A percentile compares a stretch with the other conserved stretches of the same genome.
Conservation (phyloP, 2,113 vertebrate genomes). For the Rafetus swinhoei region DNA sequence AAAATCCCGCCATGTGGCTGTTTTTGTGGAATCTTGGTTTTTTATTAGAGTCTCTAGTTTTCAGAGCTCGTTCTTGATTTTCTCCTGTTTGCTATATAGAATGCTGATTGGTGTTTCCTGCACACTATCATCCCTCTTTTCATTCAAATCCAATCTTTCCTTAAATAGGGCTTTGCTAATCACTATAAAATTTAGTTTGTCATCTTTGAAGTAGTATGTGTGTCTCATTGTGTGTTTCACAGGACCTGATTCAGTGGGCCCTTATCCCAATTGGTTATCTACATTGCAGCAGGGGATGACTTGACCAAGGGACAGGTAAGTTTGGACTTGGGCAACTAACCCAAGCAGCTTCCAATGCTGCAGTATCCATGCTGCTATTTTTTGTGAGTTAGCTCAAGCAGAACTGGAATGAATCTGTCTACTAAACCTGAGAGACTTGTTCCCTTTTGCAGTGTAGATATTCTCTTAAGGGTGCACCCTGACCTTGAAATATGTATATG, state of each 20-base stretch:
- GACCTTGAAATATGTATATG: too few species aligned
- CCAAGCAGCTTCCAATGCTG: background rate
- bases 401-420: background rate
- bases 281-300: background rate
- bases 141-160: background rate
- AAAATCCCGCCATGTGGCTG: too few species aligned
- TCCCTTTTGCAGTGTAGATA: background rate
- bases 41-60: too few species aligned
- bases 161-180: background rate
- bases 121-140: background rate
- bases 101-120: background rate
- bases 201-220: background rate
- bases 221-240: background rate
- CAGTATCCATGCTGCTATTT: background rate
- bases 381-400: background rate
- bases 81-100: too few species aligned
- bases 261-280: background rate
- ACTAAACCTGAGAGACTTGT: background rate
- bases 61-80: too few species aligned
- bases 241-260: background rate
- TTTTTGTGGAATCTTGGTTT: too few species aligned
- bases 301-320: background rate
- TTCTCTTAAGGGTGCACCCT: accelerated
- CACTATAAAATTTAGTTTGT: background rate
- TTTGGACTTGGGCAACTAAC: background rate